phyloP scores from a whole-genome alignment of 1,140 invertebrate genomes.

The Meloidogyne chitwoodi region DNA sequence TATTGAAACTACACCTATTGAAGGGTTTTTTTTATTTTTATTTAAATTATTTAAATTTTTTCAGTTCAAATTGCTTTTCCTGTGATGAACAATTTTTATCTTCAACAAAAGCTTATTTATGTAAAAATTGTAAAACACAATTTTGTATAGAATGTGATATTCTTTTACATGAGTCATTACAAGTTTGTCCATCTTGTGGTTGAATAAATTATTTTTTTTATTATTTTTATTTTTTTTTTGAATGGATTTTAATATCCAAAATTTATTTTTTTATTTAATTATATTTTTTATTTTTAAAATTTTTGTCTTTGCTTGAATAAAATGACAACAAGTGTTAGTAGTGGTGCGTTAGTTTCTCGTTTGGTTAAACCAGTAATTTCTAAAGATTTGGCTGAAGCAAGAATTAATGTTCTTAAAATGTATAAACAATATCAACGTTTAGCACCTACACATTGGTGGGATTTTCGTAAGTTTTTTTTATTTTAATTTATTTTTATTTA shows the following conservation, averaged over 20 bases:
- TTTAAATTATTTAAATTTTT: conserved; percentile 5
- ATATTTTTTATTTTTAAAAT: not conserved
- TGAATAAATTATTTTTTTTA: conserved; percentile 9
- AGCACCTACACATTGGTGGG: not conserved
- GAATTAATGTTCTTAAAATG: not conserved
- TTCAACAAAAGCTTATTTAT: conserved; percentile 16
- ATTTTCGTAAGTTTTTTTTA: not conserved
- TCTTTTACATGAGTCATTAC: conserved; percentile 32
- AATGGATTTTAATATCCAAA: not conserved
- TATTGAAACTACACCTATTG: not conserved
- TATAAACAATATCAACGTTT: conserved; percentile 10
- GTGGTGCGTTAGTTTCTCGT: not conserved
- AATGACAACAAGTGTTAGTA: not conserved
- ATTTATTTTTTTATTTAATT: not conserved
- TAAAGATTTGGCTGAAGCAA: not conserved
- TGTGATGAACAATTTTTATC: conserved; percentile 17
- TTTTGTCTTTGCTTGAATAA: not conserved
- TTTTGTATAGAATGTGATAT: conserved; percentile 37
- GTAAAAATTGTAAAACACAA: conserved; percentile 14
- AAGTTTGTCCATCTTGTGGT: conserved; percentile 32
- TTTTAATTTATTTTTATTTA: not conserved
- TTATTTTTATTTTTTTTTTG: not conserved
- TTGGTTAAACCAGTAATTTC: conserved; percentile 11
- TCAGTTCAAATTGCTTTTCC: conserved; percentile 16
- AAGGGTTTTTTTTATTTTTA: conserved; percentile 16